Evolutionary conservation across 2,888 invertebrate genomes (phyloP).

Genomic region (Harmothoe impar): DNA sequence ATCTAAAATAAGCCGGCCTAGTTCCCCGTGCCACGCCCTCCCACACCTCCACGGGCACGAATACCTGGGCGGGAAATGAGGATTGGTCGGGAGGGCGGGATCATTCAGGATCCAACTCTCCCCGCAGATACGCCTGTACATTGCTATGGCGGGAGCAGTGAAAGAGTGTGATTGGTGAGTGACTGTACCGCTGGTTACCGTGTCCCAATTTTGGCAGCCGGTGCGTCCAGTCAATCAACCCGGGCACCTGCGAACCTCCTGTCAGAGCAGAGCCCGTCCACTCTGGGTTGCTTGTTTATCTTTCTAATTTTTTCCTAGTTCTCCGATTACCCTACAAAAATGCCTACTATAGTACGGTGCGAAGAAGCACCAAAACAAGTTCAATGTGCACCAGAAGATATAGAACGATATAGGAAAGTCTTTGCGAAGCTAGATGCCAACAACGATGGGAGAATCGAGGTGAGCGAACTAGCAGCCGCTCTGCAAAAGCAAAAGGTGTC

Average conservation of each 20-base stretch:
- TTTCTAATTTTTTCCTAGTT: neutral
- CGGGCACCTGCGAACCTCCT: neutral
- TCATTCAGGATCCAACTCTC: too few species aligned
- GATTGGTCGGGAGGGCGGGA: too few species aligned
- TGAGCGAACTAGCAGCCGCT: conserved; percentile 67
- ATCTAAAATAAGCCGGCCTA: too few species aligned
- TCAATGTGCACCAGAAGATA: conserved; percentile 11
- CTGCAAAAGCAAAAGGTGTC: conserved; percentile 58
- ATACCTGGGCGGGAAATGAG: too few species aligned
- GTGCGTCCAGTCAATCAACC: too few species aligned
- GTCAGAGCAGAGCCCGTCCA: neutral
- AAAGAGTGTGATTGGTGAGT: too few species aligned
- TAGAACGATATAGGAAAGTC: conserved; percentile 65
- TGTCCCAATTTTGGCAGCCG: too few species aligned
- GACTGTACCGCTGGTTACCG: too few species aligned
- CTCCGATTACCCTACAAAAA: neutral
- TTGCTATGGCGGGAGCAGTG: too few species aligned
- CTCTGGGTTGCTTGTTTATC: conserved; percentile 2
- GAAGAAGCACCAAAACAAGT: neutral
- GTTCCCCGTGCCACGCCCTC: too few species aligned
- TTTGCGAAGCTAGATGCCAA: conserved; percentile 68
- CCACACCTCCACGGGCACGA: too few species aligned
- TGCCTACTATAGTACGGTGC: neutral
- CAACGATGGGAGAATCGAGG: conserved; percentile 70
- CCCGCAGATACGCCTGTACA: too few species aligned